Conservation (phyloP, 2,797 vertebrate species). For the Lycodopsis pacificus region DNA sequence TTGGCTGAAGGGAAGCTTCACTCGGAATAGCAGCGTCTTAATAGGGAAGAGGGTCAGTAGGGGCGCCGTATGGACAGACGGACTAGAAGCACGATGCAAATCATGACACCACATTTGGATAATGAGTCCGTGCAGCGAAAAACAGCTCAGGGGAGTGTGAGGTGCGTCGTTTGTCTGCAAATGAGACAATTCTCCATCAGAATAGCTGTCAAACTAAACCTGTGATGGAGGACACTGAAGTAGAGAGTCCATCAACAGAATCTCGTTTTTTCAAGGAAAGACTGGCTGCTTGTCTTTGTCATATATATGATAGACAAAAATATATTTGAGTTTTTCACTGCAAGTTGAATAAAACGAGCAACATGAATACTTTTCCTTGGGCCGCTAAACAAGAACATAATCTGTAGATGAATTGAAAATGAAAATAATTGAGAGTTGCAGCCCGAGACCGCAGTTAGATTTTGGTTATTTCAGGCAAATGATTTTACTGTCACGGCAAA, state of each 20-base stretch:
- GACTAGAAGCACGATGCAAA: constrained; percentile 4
- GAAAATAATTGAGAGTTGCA: neutral
- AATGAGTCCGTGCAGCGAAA: constrained; percentile 28
- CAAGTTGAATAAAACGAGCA: neutral
- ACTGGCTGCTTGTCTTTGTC: neutral
- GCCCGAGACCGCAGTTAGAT: neutral
- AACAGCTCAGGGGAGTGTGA: neutral
- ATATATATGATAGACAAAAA: neutral
- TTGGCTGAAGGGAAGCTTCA: constrained; percentile 39
- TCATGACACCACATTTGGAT: constrained; percentile 31
- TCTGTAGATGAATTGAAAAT: neutral
- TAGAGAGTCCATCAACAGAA: neutral
- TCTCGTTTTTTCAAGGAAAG: neutral
- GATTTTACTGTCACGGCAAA: neutral
- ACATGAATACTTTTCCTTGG: neutral
- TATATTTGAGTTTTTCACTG: neutral
- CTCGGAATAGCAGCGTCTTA: constrained; percentile 40
- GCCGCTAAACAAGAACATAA: neutral
- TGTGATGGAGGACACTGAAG: neutral
- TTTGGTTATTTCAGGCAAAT: neutral
- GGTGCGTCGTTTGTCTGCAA: neutral
- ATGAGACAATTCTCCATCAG: constrained; percentile 7
- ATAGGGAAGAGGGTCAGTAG: constrained; percentile 29
- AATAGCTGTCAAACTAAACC: constrained; percentile 5
- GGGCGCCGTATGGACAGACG: constrained; percentile 20